Percentiles rank a stretch among this genome's conserved stretches.
Evolutionary conservation across 2,113 vertebrate genomes (phyloP).

Genomic region (Chaetorhynchus papuensis): DNA sequence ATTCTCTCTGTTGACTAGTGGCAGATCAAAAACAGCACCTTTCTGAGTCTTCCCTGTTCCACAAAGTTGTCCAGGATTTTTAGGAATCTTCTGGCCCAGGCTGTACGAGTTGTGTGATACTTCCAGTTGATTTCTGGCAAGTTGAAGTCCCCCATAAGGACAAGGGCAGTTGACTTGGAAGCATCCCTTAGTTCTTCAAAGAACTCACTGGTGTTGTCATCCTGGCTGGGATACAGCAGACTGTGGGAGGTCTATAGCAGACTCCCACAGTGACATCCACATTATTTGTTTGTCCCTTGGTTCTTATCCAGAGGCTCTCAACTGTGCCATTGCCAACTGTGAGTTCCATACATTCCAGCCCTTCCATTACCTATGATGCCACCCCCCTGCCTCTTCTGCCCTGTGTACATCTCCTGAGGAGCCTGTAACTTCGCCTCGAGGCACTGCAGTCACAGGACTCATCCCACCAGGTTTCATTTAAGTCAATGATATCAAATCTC

Average conservation of each 20-base stretch:
- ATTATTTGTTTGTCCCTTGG: background rate
- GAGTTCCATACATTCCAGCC: background rate
- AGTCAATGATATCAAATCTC: background rate
- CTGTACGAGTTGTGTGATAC: background rate
- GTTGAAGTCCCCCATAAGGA: background rate
- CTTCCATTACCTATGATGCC: background rate
- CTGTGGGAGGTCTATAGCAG: background rate
- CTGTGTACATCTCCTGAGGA: background rate
- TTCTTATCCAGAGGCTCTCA: background rate
- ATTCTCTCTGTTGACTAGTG: background rate
- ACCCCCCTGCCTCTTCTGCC: background rate
- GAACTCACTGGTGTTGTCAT: accelerated
- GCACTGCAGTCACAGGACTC: background rate
- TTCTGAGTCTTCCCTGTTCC: background rate
- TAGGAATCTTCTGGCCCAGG: background rate
- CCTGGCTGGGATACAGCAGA: too few species aligned
- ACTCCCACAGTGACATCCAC: background rate
- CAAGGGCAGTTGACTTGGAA: background rate
- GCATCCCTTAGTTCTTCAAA: background rate
- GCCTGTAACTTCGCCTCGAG: background rate
- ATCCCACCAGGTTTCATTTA: background rate
- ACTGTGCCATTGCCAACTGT: background rate
- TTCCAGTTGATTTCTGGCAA: background rate
- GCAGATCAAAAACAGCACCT: background rate
- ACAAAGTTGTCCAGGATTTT: background rate